Conservation (phyloP, 2,113 vertebrate genomes). For the Polypterus senegalus region DNA sequence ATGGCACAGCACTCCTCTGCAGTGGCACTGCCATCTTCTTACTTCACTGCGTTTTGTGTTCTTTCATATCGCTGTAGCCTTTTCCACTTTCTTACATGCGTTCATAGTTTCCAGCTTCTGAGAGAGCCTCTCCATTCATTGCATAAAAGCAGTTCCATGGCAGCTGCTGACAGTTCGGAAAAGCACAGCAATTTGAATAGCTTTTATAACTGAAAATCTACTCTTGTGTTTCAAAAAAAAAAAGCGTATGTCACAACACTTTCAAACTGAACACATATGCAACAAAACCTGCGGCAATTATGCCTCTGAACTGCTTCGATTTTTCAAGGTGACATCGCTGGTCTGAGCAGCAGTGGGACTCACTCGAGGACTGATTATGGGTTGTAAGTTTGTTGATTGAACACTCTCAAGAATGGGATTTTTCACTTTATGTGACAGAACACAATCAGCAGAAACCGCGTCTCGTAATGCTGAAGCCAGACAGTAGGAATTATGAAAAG, state of each 20-base stretch:
- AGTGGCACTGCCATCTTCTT: too few relatives aligned
- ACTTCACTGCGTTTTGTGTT: too few relatives aligned
- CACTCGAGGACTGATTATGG: constrained; percentile 3
- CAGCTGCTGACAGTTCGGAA: neutral
- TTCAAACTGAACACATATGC: neutral
- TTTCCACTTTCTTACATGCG: too few relatives aligned
- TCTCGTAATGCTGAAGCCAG: constrained; percentile 1
- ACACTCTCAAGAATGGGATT: constrained; percentile 5
- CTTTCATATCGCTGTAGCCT: too few relatives aligned
- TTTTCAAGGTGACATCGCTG: constrained; percentile 3
- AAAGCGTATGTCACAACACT: constrained; percentile 2
- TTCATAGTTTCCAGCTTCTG: too few relatives aligned
- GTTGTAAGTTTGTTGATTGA: constrained; percentile 6
- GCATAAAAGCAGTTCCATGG: neutral
- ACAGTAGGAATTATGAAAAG: constrained; percentile 1
- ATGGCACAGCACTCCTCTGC: too few relatives aligned
- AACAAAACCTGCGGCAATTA: constrained; percentile 7
- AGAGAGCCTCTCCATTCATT: neutral
- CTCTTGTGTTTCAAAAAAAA: neutral
- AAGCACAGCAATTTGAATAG: neutral
- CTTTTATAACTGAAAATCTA: neutral
- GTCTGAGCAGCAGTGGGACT: constrained; percentile 1
- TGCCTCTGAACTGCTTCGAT: neutral
- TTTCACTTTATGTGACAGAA: constrained; percentile 1
- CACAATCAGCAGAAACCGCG: constrained; percentile 4